Conservation (phyloP, 2,113 vertebrate genomes). For the Deroptyus accipitrinus region DNA sequence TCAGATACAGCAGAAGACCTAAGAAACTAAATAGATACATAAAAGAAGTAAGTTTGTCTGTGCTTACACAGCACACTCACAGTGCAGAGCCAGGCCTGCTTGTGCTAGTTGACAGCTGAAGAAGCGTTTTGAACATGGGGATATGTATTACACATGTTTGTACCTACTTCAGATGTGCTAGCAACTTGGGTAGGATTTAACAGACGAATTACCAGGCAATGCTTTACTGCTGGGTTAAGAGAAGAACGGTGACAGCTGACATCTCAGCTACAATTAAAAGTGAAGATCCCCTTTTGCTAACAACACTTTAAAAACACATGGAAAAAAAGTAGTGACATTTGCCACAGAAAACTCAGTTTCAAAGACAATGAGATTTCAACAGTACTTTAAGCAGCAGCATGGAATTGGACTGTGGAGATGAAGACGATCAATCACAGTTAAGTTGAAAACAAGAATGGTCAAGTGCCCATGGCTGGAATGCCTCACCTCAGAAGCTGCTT, state of each 20-base stretch:
- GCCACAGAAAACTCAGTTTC: neutral
- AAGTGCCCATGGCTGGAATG: neutral
- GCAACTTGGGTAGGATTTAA: neutral
- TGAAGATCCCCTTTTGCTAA: neutral
- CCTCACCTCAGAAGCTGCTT: neutral
- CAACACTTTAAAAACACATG: neutral
- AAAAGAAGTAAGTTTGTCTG: neutral
- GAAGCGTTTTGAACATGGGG: neutral
- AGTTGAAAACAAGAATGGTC: neutral
- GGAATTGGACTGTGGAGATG: neutral
- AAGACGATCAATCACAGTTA: neutral
- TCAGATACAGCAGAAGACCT: neutral
- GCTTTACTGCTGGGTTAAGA: neutral
- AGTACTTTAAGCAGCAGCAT: neutral
- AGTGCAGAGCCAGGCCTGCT: neutral
- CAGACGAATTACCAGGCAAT: neutral
- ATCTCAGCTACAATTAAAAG: neutral
- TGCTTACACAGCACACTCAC: neutral
- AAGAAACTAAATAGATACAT: neutral
- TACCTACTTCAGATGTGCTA: neutral
- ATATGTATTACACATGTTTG: accelerated
- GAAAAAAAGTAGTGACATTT: neutral
- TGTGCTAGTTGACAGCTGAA: neutral
- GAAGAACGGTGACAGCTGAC: neutral
- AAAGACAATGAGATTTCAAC: neutral